These are phyloP conservation scores for Galeopterus variegatus DNA, from an alignment of 2,113 vertebrate genomes.

Conservation along the genomic window DNA sequence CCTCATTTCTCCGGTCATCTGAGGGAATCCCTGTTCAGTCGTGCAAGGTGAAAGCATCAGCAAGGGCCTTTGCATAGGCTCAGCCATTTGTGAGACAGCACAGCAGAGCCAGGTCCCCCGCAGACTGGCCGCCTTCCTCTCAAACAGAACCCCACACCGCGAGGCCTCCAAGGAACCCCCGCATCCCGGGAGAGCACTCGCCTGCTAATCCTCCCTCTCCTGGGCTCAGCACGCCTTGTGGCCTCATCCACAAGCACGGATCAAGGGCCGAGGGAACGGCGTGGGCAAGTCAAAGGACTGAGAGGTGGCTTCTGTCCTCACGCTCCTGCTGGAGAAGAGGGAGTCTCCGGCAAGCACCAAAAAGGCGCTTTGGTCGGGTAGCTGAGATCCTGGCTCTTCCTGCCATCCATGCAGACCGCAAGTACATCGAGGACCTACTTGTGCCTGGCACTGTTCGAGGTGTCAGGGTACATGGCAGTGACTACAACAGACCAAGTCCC, in stretches of 20 bases:
- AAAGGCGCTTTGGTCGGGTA: neutral
- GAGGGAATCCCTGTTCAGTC: slow-evolving; percentile 80
- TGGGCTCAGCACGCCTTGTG: neutral
- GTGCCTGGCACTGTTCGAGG: neutral
- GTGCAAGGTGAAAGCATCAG: slow-evolving; percentile 78
- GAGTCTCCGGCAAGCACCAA: neutral
- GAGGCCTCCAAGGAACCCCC: neutral
- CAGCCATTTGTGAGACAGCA: slow-evolving; percentile 69
- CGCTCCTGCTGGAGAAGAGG: neutral
- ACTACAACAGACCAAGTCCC: neutral
- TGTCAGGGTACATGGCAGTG: neutral
- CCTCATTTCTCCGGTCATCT: slow-evolving; percentile 79
- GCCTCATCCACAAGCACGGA: neutral
- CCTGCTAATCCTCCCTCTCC: neutral
- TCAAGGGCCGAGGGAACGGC: neutral
- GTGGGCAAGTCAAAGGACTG: neutral
- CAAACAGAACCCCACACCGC: neutral
- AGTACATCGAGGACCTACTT: neutral
- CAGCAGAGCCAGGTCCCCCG: slow-evolving; percentile 46
- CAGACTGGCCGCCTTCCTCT: slow-evolving; percentile 52
- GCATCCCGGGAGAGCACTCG: neutral
- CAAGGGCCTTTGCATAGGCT: slow-evolving; percentile 61
- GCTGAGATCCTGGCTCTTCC: too few species aligned
- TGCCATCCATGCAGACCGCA: neutral
- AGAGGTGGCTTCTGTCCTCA: neutral